phyloP scores from a whole-genome alignment of 2,888 invertebrate species.

The Chaitophorus viminalis region DNA sequence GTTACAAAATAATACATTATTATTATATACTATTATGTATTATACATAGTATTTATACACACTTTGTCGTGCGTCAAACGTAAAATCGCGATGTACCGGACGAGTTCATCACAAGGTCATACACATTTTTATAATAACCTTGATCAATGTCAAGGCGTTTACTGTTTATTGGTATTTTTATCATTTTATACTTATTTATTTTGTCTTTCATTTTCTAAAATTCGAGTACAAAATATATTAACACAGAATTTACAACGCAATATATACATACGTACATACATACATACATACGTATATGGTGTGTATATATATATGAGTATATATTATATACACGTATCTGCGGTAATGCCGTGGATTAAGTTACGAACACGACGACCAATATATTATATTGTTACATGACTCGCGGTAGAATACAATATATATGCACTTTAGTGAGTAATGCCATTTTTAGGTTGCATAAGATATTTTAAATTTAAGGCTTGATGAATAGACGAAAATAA shows the following conservation, averaged over 20 bases:
- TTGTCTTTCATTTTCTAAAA: background rate
- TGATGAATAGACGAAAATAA: background rate
- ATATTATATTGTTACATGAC: background rate
- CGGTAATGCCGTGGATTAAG: background rate
- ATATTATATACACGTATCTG: too few species aligned
- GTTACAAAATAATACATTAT: too few species aligned
- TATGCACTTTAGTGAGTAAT: background rate
- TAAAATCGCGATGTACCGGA: background rate
- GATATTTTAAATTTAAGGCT: background rate
- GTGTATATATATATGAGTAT: too few species aligned
- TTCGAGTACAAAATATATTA: background rate
- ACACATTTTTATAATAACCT: background rate
- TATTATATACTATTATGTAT: too few species aligned
- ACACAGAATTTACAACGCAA: too few species aligned
- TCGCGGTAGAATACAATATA: background rate
- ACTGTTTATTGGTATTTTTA: background rate
- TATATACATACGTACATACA: too few species aligned
- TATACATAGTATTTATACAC: background rate
- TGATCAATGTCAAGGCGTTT: conserved; percentile 27
- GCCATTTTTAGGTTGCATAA: background rate
- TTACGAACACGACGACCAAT: background rate
- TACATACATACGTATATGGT: too few species aligned
- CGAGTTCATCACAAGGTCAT: background rate
- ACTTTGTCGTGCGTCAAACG: background rate
- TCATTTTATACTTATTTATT: background rate